Evolutionary conservation across 2,888 invertebrate species (phyloP), one percentile per base, ranked within the genome.

Genomic region (Microplitis deprimator): DNA sequence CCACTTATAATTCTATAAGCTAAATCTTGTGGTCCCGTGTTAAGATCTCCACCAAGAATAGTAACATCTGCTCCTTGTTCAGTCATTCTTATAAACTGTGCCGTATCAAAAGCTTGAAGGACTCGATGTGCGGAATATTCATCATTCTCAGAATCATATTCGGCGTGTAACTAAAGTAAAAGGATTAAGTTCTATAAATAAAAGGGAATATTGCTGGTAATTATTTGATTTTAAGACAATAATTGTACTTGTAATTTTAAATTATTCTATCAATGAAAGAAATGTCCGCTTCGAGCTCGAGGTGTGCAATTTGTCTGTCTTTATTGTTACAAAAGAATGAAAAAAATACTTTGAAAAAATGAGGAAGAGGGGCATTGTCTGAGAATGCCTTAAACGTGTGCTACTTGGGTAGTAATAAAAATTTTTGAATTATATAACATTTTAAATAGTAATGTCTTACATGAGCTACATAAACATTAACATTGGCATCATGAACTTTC

Each of bases 381-480:
- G 20, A 20, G 20, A 20, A 20, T 20, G 20, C 20, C 20, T 20
- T 20, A 20, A 20, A 20, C 20, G 20, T 20, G 20, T 20, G 20
- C 20, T 20, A 20, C 20, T 20, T 20, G 20, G 1, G 20, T 20
- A 20, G 20, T 20, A 20, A 20, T 20, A 20, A 1, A 20, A 20
- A 20, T 20, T 20, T 20, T 20, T 20, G 1, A 20, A 20, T 20
- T 20, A 29, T 29, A 29, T 29, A 29, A 29, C 29, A 29, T 4
- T 29, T 29, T 2, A 29, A 29, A 29, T 29, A 29, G 29, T 29
- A 60, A 20, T 41, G 71, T 73, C 94, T 93, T 92, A 97, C 97
- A 93, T 99, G 99, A 81, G 98, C 96, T 82, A 96, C 94, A 90
- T 98, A 99, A 77, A 99, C 91, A 90, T 98, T 95, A 73, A 99